Conservation (phyloP, 2,888 invertebrate genomes). For the Tineola bisselliella region DNA sequence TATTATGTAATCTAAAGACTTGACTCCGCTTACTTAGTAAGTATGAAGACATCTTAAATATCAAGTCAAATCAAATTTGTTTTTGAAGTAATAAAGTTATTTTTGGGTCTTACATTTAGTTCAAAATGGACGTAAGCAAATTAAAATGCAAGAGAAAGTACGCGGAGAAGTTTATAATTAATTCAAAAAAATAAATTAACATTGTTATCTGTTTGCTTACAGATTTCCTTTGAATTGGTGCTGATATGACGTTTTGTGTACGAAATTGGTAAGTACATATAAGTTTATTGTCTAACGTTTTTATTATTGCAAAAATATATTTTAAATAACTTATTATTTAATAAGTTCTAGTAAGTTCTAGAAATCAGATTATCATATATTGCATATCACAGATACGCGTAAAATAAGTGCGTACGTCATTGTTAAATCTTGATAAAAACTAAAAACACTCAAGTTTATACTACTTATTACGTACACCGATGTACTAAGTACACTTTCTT, state of each 20-base stretch:
- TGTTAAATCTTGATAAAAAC: conserved; percentile 2
- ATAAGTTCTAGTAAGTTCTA: no score
- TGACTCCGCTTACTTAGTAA: no score
- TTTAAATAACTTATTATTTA: no score
- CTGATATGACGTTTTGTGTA: not conserved
- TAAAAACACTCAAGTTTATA: not conserved
- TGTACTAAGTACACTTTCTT: conserved; percentile 1
- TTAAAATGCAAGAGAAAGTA: not conserved
- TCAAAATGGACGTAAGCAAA: not conserved
- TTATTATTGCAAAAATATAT: no score
- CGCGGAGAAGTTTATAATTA: not conserved
- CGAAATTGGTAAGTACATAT: not conserved
- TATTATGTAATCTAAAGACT: no score
- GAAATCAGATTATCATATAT: no score
- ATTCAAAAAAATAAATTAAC: not conserved
- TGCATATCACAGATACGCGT: not conserved
- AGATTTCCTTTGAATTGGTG: not conserved
- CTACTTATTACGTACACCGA: not conserved
- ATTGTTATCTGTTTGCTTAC: not conserved
- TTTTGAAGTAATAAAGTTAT: no score
- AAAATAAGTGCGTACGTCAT: not conserved
- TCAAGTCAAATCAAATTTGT: no score
- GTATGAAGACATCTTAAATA: no score
- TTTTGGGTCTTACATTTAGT: not conserved
- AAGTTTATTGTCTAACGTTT: no score